Conservation (phyloP, 64 coral and sea anemone genomes). For the Montipora foliosa region DNA sequence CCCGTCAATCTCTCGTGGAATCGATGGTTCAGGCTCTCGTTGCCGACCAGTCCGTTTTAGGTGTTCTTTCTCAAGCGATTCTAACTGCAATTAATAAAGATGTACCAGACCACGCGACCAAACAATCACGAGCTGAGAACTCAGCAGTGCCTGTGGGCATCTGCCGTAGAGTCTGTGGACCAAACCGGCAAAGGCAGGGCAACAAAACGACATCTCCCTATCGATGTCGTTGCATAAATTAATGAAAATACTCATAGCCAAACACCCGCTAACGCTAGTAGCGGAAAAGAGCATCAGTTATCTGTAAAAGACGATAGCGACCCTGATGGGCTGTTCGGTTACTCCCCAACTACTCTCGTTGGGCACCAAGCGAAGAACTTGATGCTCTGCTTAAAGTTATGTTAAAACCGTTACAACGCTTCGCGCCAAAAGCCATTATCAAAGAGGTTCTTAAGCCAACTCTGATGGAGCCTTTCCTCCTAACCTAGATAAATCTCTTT, state of each 20-base stretch:
- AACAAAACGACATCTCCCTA: conserved; percentile 32
- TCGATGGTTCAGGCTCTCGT: no score
- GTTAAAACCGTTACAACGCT: conserved; percentile 45
- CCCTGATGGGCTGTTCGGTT: neutral
- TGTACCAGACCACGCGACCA: neutral
- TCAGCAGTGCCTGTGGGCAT: conserved; percentile 75
- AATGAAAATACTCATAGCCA: neutral
- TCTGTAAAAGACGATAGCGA: neutral
- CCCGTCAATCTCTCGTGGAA: no score
- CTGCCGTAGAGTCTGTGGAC: conserved; percentile 71
- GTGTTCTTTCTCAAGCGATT: conserved; percentile 50
- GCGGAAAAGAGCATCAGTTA: no score
- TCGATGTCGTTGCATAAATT: conserved; percentile 6
- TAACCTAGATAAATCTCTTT: conserved; percentile 54
- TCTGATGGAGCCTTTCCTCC: conserved; percentile 49
- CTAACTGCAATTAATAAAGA: conserved; percentile 40
- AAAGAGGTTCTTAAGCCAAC: conserved; percentile 48
- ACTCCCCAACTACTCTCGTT: conserved; percentile 44
- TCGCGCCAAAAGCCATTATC: conserved; percentile 31
- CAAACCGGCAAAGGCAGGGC: conserved; percentile 55
- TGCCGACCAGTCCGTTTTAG: conserved; percentile 36
- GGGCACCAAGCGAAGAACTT: conserved; percentile 71
- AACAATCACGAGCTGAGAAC: neutral
- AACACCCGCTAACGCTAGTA: no score
- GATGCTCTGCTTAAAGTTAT: conserved; percentile 27